Evolutionary conservation across 2,888 invertebrate genomes (phyloP).

Genomic region (Megastigmus dorsalis): DNA sequence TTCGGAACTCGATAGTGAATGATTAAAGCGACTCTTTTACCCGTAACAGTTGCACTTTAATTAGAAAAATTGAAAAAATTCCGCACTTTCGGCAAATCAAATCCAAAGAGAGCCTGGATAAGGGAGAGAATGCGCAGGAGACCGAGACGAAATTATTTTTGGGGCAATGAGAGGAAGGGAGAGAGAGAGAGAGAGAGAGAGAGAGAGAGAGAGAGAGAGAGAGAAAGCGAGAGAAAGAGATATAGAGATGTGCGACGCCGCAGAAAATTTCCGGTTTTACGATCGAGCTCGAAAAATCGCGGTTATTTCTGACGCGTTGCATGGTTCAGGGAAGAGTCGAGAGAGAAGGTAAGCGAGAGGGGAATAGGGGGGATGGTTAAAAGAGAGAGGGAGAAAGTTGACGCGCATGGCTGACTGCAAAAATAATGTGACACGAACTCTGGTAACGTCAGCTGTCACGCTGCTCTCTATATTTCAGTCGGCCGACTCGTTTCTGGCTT

Average conservation of each 20-base stretch:
- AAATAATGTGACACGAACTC: slow-evolving; percentile 69
- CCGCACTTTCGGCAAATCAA: too few relatives aligned
- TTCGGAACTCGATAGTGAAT: too few relatives aligned
- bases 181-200: background rate
- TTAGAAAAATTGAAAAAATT: too few relatives aligned
- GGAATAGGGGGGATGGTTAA: too few relatives aligned
- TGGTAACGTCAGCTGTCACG: slow-evolving; percentile 66
- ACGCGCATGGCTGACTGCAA: slow-evolving; percentile 67
- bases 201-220: background rate
- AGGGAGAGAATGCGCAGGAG: too few relatives aligned
- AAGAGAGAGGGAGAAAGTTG: slow-evolving; percentile 54
- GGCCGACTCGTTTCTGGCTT: slow-evolving; percentile 50
- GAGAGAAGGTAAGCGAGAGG: slow-evolving; percentile 58
- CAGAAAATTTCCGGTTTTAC: slow-evolving; percentile 50
- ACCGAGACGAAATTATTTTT: slow-evolving; percentile 18
- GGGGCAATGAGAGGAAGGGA: background rate
- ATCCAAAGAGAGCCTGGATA: too few relatives aligned
- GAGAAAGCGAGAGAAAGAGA: background rate
- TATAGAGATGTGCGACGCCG: slow-evolving; percentile 6
- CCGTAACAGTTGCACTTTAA: too few relatives aligned
- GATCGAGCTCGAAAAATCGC: slow-evolving; percentile 56
- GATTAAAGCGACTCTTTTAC: too few relatives aligned
- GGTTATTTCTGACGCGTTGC: slow-evolving; percentile 69
- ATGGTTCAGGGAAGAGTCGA: slow-evolving; percentile 48
- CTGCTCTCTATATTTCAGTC: slow-evolving; percentile 51